These are phyloP conservation scores for Drosophila peninsularis DNA, from an alignment of 2,888 invertebrate species.

Conservation along the genomic window DNA sequence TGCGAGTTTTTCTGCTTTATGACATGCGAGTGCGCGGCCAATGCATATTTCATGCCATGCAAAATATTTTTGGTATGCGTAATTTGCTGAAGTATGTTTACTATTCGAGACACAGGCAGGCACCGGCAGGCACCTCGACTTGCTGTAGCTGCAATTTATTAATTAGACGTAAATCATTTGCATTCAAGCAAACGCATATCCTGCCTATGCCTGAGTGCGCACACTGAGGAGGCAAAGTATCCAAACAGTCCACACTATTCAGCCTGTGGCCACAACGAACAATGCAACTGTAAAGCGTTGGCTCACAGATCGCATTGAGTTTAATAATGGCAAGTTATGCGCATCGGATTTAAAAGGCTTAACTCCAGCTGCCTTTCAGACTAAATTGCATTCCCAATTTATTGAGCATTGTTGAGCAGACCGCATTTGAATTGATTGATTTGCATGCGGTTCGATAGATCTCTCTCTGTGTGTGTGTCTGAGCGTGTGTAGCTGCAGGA, in stretches of 20 bases:
- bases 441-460: conserved; percentile 51
- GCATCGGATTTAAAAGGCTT: conserved; percentile 33
- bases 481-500: conserved; percentile 3
- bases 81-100: conserved; percentile 64
- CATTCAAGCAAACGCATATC: conserved; percentile 31
- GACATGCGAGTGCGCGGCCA: conserved; percentile 13
- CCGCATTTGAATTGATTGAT: conserved; percentile 47
- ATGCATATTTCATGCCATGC: conserved; percentile 47
- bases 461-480: background rate
- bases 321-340: conserved; percentile 40
- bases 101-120: conserved; percentile 23
- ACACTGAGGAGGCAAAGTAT: background rate
- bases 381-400: conserved; percentile 35
- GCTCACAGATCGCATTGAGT: conserved; percentile 15
- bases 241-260: background rate
- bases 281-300: conserved; percentile 1
- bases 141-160: conserved; percentile 41
- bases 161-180: conserved; percentile 62
- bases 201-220: background rate
- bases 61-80: conserved; percentile 61
- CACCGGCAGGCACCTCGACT: background rate
- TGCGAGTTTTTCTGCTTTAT: background rate
- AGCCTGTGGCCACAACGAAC: background rate
- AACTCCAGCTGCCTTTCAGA: conserved; percentile 16
- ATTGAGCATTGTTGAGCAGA: conserved; percentile 30